These are phyloP conservation scores for Otis tarda DNA, from an alignment of 2,113 vertebrate genomes.

Conservation along the genomic window DNA sequence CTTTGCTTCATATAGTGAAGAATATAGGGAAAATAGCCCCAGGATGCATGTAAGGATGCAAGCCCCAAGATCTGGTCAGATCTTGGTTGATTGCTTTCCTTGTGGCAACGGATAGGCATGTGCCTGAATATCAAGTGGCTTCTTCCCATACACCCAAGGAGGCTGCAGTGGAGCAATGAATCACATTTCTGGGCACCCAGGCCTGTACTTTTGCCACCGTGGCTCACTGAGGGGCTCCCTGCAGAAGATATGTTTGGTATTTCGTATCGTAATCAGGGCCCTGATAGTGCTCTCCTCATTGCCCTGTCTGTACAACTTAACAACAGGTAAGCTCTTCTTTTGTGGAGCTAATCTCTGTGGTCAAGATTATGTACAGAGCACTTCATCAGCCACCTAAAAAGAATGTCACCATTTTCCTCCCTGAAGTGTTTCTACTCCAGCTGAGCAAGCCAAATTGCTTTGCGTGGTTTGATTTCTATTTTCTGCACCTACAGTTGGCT, in stretches of 20 bases:
- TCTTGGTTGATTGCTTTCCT: neutral
- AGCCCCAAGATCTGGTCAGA: neutral
- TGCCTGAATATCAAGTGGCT: neutral
- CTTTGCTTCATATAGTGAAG: neutral
- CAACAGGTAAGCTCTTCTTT: neutral
- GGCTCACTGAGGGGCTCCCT: neutral
- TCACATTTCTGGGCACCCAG: neutral
- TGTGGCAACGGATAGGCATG: accelerated
- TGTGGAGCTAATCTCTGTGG: neutral
- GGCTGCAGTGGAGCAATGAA: neutral
- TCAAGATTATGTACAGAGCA: neutral
- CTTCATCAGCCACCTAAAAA: neutral
- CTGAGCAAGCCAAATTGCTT: slow-evolving; percentile 16
- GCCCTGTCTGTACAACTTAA: neutral
- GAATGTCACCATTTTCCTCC: neutral
- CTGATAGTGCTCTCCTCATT: neutral
- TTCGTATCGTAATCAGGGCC: neutral
- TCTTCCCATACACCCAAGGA: neutral
- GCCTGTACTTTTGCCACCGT: neutral
- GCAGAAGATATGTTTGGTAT: neutral
- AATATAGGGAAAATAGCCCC: neutral
- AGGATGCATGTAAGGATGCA: neutral
- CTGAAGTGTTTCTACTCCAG: neutral
- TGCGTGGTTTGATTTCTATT: neutral
- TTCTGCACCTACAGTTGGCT: neutral